These are phyloP conservation scores for Malaclemys terrapin DNA, from an alignment of 2,113 vertebrate genomes.

Conservation along the genomic window DNA sequence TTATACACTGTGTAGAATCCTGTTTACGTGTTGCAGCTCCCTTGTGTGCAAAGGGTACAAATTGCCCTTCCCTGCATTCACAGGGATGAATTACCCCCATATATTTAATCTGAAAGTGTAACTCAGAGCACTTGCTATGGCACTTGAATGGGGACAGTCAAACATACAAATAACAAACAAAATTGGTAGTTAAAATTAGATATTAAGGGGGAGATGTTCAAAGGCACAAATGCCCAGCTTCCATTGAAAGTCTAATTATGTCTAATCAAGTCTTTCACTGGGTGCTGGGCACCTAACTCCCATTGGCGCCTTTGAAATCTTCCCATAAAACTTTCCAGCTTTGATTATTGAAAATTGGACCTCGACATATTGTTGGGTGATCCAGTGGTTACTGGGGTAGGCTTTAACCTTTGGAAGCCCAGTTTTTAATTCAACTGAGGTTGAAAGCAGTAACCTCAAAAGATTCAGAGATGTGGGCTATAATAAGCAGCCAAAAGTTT, in stretches of 20 bases:
- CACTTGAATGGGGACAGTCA: conserved; percentile 3
- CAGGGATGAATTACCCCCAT: conserved; percentile 12
- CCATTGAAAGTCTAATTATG: neutral
- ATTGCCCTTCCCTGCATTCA: neutral
- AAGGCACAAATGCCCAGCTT: conserved; percentile 15
- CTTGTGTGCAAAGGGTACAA: neutral
- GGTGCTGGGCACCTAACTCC: neutral
- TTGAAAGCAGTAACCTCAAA: neutral
- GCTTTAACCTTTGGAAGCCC: neutral
- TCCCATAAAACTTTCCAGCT: neutral
- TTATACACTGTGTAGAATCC: neutral
- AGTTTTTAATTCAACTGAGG: neutral
- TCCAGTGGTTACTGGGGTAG: neutral
- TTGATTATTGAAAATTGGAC: neutral
- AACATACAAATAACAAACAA: conserved; percentile 32
- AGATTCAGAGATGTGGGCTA: neutral
- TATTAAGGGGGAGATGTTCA: conserved; percentile 36
- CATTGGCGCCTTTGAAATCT: neutral
- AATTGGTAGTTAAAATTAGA: conserved; percentile 40
- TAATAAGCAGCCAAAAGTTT: neutral
- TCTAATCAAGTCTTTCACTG: neutral
- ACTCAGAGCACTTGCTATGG: neutral
- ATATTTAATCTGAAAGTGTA: conserved; percentile 12
- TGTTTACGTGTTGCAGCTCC: neutral
- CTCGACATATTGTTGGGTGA: neutral